Evolutionary conservation across 1,140 invertebrate species (phyloP).

Genomic region (Heliconius hermathena): DNA sequence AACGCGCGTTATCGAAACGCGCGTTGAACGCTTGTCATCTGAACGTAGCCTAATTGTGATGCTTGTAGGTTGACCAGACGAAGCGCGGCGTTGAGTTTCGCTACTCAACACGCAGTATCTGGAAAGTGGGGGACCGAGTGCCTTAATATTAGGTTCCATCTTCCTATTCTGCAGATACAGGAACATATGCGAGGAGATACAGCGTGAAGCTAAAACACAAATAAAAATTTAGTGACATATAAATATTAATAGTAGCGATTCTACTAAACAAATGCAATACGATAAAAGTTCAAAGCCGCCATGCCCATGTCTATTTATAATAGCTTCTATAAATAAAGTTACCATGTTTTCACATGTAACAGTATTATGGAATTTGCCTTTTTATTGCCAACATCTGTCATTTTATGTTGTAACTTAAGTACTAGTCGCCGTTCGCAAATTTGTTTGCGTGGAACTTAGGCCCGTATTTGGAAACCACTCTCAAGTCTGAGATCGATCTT

Average conservation of each 20-base stretch:
- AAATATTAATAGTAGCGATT: background rate
- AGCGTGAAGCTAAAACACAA: background rate
- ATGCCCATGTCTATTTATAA: slow-evolving; percentile 1
- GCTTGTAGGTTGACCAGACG: background rate
- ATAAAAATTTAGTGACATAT: background rate
- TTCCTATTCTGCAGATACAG: background rate
- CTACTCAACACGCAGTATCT: background rate
- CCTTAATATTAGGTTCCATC: background rate
- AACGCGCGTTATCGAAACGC: too few species aligned
- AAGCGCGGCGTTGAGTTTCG: background rate
- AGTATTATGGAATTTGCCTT: background rate
- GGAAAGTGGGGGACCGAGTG: background rate
- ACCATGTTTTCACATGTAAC: background rate
- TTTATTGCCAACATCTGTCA: too few species aligned
- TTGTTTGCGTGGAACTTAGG: too few species aligned
- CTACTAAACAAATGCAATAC: background rate
- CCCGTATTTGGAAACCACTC: too few species aligned
- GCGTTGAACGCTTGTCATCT: too few species aligned
- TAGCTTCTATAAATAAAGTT: background rate
- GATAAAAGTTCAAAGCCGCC: slow-evolving; percentile 23
- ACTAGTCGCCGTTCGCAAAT: too few species aligned
- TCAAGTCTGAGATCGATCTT: too few species aligned
- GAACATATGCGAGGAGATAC: too few species aligned
- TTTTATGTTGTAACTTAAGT: too few species aligned
- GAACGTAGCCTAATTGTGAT: too few species aligned